Conservation (phyloP, 2,113 vertebrate species). For the Oenanthe melanoleuca region DNA sequence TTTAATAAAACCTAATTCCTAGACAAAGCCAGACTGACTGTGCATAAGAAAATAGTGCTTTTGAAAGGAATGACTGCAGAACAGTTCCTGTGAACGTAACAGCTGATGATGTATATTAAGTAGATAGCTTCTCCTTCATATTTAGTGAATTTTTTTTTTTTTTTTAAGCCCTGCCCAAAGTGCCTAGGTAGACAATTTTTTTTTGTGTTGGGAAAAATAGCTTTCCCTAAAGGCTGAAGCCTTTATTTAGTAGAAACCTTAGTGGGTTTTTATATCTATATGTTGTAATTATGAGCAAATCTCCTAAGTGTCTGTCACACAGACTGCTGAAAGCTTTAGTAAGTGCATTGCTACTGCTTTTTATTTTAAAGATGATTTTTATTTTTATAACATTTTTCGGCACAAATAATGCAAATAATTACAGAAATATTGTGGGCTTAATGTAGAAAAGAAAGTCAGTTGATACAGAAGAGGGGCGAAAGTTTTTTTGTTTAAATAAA, state of each 20-base stretch:
- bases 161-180: background rate
- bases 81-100: background rate
- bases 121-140: background rate
- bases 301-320: rapidly evolving
- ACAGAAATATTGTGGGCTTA: background rate
- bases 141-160: background rate
- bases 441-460: background rate
- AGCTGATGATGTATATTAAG: background rate
- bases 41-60: background rate
- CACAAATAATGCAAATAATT: background rate
- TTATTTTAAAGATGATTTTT: background rate
- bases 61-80: background rate
- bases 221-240: background rate
- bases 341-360: background rate
- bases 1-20: background rate
- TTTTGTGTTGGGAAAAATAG: background rate
- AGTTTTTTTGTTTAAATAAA: background rate
- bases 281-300: background rate
- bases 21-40: background rate
- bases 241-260: background rate
- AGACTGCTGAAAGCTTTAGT: background rate
- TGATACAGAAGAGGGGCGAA: background rate
- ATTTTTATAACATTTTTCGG: background rate
- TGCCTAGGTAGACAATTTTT: background rate
- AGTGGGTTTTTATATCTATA: background rate